Base-by-base conservation (phyloP, 1,140 invertebrate species). In the Aphis gossypii region DNA sequence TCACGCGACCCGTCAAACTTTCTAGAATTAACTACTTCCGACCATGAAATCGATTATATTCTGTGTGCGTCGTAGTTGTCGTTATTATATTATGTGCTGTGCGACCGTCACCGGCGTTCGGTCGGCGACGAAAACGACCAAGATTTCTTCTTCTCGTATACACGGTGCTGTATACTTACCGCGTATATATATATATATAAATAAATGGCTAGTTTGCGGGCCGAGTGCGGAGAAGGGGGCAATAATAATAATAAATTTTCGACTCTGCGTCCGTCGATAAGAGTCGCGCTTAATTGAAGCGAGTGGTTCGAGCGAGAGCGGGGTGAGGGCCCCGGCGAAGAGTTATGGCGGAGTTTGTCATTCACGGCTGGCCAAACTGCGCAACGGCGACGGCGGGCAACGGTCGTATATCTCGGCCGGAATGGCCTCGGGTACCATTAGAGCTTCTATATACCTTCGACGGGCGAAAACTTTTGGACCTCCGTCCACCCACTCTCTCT, bases 371-470 rank as follows among this genome's bases (percentile, higher is more conserved):
- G 92, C 92, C 92, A 93, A 93, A 93, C 92, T 93, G 92, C 92
- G 38, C 48, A 38, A 82, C 68, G 91, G 82, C 76, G 82, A 83
- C 82, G 82, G 46, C 92, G 91, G 68, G 91, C 82, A 86, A 56
- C 35, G 92, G 92, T 93, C 92, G 92, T 93, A 93, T 93, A 93
- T 93, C 92, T 93, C 92, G 82, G 46, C 92, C 82, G 92, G 76
- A 93, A 93, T 93, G 92, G 92, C 92, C 92, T 93, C 92, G 92
- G 92, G 92, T 93, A 93, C 92, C 92, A 93, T 93, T 93, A 93
- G 92, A 93, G 92, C 92, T 93, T 93, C 92, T 76, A 93, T 56
- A 83, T 86, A 93, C 92, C 92, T 93, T 93, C 76, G 92, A 93
- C 51, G 92, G 92, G 92, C 48, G 92, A 93, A 93, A 93, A 93